Conservation (phyloP, 2,113 vertebrate genomes). For the Harpagus bidentatus region DNA sequence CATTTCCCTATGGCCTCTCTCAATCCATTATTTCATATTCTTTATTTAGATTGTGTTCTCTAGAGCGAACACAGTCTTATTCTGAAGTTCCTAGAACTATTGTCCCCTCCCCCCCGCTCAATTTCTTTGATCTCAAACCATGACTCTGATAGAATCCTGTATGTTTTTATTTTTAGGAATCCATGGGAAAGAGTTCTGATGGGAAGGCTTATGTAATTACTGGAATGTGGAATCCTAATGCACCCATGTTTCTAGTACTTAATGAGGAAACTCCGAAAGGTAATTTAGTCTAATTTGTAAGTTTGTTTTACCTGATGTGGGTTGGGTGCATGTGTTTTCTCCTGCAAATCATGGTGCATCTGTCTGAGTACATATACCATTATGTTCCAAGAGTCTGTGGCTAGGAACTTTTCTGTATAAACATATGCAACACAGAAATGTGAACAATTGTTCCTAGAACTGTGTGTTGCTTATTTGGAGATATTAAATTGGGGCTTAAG, state of each 20-base stretch:
- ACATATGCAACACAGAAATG: background rate
- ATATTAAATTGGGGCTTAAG: background rate
- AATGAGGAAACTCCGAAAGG: constrained; percentile 98
- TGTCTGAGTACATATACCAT: background rate
- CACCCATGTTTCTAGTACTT: constrained; percentile 83
- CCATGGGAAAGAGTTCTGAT: constrained; percentile 93
- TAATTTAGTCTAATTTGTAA: constrained; percentile 28
- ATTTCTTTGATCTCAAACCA: background rate
- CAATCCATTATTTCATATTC: background rate
- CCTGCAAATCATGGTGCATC: background rate
- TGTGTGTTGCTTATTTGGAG: background rate
- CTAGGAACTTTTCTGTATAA: background rate
- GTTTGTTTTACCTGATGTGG: background rate
- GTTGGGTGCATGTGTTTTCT: background rate
- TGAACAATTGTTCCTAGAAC: background rate
- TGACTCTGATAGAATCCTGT: background rate
- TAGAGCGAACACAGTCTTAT: background rate
- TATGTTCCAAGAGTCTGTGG: background rate
- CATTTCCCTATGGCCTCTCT: background rate
- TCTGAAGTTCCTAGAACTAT: background rate
- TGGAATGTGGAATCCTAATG: constrained; percentile 94
- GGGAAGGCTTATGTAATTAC: constrained; percentile 94
- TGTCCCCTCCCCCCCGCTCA: background rate
- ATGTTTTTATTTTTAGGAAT: constrained; percentile 80
- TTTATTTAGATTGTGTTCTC: background rate